These are phyloP conservation scores for Ischnus inquisitorius DNA, from an alignment of 2,888 invertebrate species.

Conservation along the genomic window DNA sequence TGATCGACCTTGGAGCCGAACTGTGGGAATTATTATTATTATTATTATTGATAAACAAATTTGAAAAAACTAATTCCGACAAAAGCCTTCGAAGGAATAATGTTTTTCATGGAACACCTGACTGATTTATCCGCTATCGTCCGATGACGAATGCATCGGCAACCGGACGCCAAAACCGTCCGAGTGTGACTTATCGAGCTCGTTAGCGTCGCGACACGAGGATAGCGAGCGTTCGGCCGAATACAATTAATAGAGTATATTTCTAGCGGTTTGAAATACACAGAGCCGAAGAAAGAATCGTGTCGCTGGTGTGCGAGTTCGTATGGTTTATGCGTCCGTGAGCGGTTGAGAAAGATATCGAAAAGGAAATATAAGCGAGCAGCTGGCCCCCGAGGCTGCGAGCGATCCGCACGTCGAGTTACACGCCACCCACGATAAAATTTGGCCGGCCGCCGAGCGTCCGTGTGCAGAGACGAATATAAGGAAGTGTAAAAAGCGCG, in stretches of 20 bases:
- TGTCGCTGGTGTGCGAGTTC: background rate
- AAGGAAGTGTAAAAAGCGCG: background rate
- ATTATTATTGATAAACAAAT: background rate
- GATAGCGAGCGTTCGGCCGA: constrained; percentile 36
- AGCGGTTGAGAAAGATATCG: constrained; percentile 30
- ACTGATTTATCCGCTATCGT: background rate
- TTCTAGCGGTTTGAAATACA: constrained; percentile 30
- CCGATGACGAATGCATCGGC: constrained; percentile 34
- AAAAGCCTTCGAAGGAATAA: background rate
- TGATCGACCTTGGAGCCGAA: no score
- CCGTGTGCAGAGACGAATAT: constrained; percentile 12
- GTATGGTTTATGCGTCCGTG: background rate
- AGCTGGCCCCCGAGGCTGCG: constrained; percentile 72
- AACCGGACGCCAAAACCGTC: constrained; percentile 22
- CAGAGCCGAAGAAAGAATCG: background rate
- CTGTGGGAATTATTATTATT: no score
- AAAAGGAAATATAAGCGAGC: constrained; percentile 49
- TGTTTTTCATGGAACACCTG: constrained; percentile 35
- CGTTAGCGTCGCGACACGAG: constrained; percentile 43
- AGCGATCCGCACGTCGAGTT: constrained; percentile 43
- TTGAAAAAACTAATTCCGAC: background rate
- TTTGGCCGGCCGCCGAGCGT: constrained; percentile 49
- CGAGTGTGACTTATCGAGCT: constrained; percentile 42
- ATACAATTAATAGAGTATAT: constrained; percentile 47
- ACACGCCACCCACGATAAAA: constrained; percentile 74